phyloP scores from a whole-genome alignment of 35 echinoderm and acorn worm genomes.

The Ptychodera flava region DNA sequence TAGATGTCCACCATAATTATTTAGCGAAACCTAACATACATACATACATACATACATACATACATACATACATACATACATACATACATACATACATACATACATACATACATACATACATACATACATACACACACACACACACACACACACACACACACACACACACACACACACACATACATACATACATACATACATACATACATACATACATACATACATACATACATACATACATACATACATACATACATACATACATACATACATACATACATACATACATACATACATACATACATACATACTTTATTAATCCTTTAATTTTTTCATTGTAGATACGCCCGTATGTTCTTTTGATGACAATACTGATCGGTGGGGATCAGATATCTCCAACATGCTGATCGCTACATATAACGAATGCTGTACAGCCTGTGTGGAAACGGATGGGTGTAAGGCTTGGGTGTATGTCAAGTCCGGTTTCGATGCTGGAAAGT shows the following conservation, averaged over 20 bases:
- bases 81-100: slow-evolving; percentile 2
- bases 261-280: not conserved
- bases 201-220: not conserved
- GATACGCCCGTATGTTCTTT: no score
- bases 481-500: no score
- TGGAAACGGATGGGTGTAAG: no score
- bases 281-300: slow-evolving; percentile 2
- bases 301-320: not conserved
- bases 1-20: no score
- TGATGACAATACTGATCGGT: no score
- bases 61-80: slow-evolving; percentile 2
- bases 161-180: not conserved
- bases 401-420: no score
- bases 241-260: not conserved
- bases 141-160: not conserved
- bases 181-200: not conserved
- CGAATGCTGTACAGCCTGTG: no score
- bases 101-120: slow-evolving; percentile 2
- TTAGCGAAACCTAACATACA: no score
- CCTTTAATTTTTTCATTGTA: no score
- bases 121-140: not conserved
- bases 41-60: slow-evolving; percentile 2
- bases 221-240: slow-evolving; percentile 2
- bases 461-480: no score
- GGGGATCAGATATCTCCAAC: no score